These are phyloP conservation scores for Lapara coniferarum DNA, from an alignment of 2,888 invertebrate genomes.

Conservation along the genomic window DNA sequence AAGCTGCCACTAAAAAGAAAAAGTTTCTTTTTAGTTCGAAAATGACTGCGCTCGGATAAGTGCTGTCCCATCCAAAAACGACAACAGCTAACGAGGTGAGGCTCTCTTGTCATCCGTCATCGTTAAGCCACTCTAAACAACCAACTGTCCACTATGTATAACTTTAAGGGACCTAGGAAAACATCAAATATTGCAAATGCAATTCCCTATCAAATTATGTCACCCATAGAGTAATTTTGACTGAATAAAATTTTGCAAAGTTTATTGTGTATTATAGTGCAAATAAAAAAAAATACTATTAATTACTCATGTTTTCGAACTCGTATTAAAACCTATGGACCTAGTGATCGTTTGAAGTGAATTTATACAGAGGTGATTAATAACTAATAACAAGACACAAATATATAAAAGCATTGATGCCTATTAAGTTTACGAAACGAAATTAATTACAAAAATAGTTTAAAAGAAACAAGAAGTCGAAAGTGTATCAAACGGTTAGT, in stretches of 20 bases:
- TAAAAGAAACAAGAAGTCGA: too few relatives aligned
- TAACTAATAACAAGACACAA: too few relatives aligned
- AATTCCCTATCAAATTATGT: background rate
- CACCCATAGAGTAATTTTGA: background rate
- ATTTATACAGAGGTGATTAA: too few relatives aligned
- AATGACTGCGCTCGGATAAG: background rate
- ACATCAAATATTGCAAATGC: background rate
- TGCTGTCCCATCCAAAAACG: conserved; percentile 9
- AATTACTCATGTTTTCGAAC: too few relatives aligned
- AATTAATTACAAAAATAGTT: too few relatives aligned
- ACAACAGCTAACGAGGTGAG: conserved; percentile 16
- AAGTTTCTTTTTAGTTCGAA: background rate
- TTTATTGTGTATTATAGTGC: too few relatives aligned
- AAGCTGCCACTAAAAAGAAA: background rate
- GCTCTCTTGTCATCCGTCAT: conserved; percentile 23
- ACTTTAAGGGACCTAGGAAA: conserved; percentile 1
- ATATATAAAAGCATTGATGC: too few relatives aligned
- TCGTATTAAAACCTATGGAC: too few relatives aligned
- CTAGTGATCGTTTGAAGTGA: too few relatives aligned
- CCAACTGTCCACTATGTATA: background rate
- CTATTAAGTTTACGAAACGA: too few relatives aligned
- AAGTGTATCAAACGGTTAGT: too few relatives aligned
- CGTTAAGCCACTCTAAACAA: conserved; percentile 19
- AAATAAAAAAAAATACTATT: too few relatives aligned
- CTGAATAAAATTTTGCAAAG: background rate